A percentile compares a stretch with the other conserved stretches of the same genome.
Evolutionary conservation across 2,797 vertebrate species (phyloP).

Genomic region (Tympanoctomys barrerae): DNA sequence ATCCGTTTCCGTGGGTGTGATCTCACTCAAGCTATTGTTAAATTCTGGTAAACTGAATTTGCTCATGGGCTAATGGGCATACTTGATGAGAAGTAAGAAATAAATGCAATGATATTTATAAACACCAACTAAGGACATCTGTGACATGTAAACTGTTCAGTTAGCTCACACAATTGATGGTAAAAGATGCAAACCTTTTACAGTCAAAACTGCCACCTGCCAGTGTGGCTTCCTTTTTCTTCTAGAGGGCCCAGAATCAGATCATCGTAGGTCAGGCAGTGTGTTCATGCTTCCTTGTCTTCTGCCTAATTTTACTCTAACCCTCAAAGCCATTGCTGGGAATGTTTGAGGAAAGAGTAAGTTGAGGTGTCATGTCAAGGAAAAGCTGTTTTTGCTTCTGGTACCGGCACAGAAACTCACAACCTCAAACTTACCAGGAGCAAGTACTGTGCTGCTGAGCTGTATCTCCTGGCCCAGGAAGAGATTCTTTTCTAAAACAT

Average conservation of each 20-base stretch:
- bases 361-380: accelerated
- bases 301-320: background rate
- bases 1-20: background rate
- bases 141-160: background rate
- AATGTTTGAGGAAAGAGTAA: background rate
- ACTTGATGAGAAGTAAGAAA: background rate
- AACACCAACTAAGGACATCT: background rate
- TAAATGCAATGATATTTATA: background rate
- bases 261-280: accelerated
- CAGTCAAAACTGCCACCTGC: background rate
- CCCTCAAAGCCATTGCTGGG: background rate
- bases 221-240: accelerated
- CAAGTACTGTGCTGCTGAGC: too few relatives aligned
- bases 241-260: accelerated
- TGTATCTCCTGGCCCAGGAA: too few relatives aligned
- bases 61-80: background rate
- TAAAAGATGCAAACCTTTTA: background rate
- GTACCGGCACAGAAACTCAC: too few relatives aligned
- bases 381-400: background rate
- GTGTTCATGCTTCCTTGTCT: background rate
- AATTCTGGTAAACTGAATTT: background rate
- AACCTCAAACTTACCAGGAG: too few relatives aligned
- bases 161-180: background rate
- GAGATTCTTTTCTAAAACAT: background rate
- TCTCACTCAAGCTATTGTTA: background rate